These are phyloP conservation scores for Phodopus roborovskii DNA, from an alignment of 2,113 vertebrate species.

Conservation along the genomic window DNA sequence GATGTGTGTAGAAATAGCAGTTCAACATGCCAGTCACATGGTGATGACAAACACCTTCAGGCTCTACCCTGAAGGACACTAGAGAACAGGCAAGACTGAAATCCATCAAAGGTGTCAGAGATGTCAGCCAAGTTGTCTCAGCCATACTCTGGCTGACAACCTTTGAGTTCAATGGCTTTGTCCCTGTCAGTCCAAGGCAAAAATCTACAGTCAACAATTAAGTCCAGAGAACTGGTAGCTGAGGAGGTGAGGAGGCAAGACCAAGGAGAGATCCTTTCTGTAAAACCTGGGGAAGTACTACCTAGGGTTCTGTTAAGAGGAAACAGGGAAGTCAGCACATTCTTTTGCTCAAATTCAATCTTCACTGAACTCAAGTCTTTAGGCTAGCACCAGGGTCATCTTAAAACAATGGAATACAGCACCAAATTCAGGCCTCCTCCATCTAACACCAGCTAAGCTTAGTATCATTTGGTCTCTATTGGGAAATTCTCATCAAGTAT, in stretches of 20 bases:
- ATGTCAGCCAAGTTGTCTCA: constrained; percentile 43
- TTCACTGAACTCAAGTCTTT: constrained; percentile 4
- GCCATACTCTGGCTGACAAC: neutral
- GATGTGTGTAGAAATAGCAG: neutral
- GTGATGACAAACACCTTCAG: constrained; percentile 56
- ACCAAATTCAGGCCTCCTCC: neutral
- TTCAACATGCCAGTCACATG: constrained; percentile 53
- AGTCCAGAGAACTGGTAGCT: neutral
- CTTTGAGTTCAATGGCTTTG: constrained; percentile 21
- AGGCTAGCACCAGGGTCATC: neutral
- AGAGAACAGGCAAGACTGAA: constrained; percentile 57
- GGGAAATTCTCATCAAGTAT: neutral
- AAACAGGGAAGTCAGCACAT: neutral
- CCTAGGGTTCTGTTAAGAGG: neutral
- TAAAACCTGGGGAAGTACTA: neutral
- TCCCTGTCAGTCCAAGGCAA: neutral
- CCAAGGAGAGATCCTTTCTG: neutral
- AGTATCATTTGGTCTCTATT: neutral
- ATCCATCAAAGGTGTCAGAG: constrained; percentile 69
- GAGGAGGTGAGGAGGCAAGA: neutral
- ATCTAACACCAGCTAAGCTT: neutral
- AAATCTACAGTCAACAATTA: constrained; percentile 44
- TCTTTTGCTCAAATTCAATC: neutral
- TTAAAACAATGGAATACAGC: neutral
- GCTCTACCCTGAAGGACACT: constrained; percentile 65